Percentiles rank a stretch among this genome's conserved stretches.
Evolutionary conservation across 1,140 invertebrate species (phyloP).

Genomic region (Drosophila azteca): DNA sequence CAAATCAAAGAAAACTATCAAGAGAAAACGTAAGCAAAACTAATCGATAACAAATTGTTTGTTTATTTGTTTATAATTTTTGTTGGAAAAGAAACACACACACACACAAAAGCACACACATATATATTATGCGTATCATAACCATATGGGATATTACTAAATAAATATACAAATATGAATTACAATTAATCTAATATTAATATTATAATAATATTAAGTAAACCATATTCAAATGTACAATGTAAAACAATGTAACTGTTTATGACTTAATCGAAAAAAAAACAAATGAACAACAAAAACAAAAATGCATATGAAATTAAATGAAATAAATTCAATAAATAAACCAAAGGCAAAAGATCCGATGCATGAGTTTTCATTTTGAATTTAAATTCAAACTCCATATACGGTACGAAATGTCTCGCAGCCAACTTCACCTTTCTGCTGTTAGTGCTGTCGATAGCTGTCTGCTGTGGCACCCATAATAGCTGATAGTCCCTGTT

Average conservation of each 20-base stretch:
- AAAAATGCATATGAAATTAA: constrained; percentile 47
- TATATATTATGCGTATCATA: constrained; percentile 35
- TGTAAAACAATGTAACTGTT: constrained; percentile 71
- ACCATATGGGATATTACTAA: constrained; percentile 43
- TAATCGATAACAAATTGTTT: constrained; percentile 53
- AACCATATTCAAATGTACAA: constrained; percentile 75
- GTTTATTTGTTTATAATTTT: constrained; percentile 57
- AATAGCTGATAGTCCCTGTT: no score
- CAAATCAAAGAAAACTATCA: constrained; percentile 12
- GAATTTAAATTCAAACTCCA: background rate
- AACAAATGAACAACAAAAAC: constrained; percentile 20
- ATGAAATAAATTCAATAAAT: constrained; percentile 78
- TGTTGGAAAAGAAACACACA: constrained; percentile 50
- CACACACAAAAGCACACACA: constrained; percentile 42
- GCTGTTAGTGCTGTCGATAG: no score
- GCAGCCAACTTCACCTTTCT: no score
- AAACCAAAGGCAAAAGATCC: constrained; percentile 58
- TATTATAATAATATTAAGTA: constrained; percentile 58
- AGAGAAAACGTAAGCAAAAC: constrained; percentile 1
- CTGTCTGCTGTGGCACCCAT: no score
- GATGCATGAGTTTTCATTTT: no score
- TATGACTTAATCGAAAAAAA: constrained; percentile 56
- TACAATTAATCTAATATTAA: constrained; percentile 45
- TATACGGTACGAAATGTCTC: no score
- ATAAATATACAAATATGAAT: constrained; percentile 54